These are phyloP conservation scores for Drosophila baimaii DNA, from an alignment of 1,140 invertebrate genomes.

Conservation along the genomic window DNA sequence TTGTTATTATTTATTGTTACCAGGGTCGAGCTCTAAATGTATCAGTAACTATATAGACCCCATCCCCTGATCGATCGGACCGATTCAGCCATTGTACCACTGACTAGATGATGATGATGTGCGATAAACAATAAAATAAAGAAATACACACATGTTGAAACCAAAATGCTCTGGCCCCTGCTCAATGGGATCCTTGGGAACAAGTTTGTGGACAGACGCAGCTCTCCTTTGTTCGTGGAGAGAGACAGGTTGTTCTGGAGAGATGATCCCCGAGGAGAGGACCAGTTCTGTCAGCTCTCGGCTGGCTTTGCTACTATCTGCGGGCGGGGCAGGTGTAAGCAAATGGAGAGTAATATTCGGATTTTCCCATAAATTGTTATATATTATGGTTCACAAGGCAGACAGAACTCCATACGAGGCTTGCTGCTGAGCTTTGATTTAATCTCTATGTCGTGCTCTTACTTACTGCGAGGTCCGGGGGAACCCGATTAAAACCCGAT, in stretches of 20 bases:
- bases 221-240: slow-evolving; percentile 25
- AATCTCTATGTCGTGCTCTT: slow-evolving; percentile 4
- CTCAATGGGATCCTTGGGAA: slow-evolving; percentile 17
- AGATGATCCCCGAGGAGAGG: background rate
- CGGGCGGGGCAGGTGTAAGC: background rate
- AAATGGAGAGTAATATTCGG: background rate
- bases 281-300: background rate
- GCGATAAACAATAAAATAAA: slow-evolving; percentile 69
- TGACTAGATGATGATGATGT: slow-evolving; percentile 58
- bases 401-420: background rate
- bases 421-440: slow-evolving; percentile 12
- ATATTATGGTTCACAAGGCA: slow-evolving; percentile 8
- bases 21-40: slow-evolving; percentile 59
- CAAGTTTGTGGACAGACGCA: background rate
- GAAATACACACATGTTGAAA: slow-evolving; percentile 24
- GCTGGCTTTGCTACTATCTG: background rate
- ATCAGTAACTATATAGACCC: slow-evolving; percentile 28
- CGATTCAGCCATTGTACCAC: slow-evolving; percentile 55
- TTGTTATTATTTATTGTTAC: slow-evolving; percentile 80
- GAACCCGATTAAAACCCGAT: slow-evolving; percentile 45
- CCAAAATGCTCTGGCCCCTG: background rate
- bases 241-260: background rate
- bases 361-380: slow-evolving; percentile 21
- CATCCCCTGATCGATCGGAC: slow-evolving; percentile 39
- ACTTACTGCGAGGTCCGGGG: background rate